Percentiles rank a stretch among this genome's conserved stretches.
Evolutionary conservation across 1,140 invertebrate genomes (phyloP).

Genomic region (Pachypeltis micranthus): DNA sequence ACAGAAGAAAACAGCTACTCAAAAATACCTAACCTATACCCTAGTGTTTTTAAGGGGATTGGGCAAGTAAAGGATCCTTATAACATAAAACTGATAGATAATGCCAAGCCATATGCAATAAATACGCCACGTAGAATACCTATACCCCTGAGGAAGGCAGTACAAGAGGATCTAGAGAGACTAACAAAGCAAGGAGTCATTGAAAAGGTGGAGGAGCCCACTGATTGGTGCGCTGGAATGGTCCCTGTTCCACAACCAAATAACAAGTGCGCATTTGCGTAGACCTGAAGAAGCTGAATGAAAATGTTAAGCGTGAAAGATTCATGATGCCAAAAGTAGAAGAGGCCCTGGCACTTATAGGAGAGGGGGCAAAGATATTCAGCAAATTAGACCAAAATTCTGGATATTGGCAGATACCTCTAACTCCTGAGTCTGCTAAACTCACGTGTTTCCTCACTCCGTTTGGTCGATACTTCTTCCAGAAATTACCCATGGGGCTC

Average conservation of each 20-base stretch:
- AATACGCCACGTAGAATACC: conserved; percentile 27
- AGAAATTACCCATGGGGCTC: conserved; percentile 30
- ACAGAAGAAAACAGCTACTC: background rate
- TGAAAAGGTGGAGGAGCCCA: conserved; percentile 28
- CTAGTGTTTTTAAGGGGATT: background rate
- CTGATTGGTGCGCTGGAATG: conserved; percentile 35
- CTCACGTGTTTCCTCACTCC: conserved; percentile 30
- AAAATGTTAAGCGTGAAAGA: conserved; percentile 26
- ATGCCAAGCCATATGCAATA: conserved; percentile 19
- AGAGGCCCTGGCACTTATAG: conserved; percentile 23
- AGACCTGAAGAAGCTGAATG: conserved; percentile 32
- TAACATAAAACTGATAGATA: background rate
- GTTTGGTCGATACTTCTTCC: conserved; percentile 30
- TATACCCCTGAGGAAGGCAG: conserved; percentile 27
- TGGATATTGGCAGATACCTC: conserved; percentile 35
- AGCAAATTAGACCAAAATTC: conserved; percentile 30
- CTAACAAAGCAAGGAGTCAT: conserved; percentile 28
- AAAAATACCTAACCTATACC: background rate
- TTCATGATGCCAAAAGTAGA: conserved; percentile 28
- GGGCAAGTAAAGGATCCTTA: background rate
- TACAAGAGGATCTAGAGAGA: conserved; percentile 26
- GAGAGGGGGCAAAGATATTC: conserved; percentile 13
- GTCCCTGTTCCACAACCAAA: conserved; percentile 34
- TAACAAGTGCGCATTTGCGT: conserved; percentile 33
- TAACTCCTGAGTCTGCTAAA: conserved; percentile 30